Evolutionary conservation across 2,888 invertebrate genomes (phyloP), one percentile per base, ranked within the genome.

Genomic region (Pyrgus malvae): DNA sequence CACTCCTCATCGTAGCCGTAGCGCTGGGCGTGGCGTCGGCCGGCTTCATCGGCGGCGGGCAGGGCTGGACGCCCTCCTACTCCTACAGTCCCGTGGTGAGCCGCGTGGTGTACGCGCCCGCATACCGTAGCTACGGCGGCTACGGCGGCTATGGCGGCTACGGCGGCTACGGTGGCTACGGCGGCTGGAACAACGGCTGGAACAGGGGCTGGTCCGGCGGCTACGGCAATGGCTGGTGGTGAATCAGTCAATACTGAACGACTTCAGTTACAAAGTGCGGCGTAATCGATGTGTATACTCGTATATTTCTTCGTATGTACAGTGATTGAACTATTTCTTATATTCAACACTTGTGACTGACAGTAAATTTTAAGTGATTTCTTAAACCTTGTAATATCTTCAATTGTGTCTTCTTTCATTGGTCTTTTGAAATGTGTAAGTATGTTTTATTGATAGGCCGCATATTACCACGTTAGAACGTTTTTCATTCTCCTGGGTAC

Each of bases 11-110:
- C 35, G 27, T 69, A 42, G 61, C 58, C n/a, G 59, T 65, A 16
- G 54, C 62, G 21, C 48, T 68, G 35, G 46, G 65, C 48, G 50
- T 64, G 23, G 71, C 69, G n/a, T 68, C 75, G 0, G 83, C 81
- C 0, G 80, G 81, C 42, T 67, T 69, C 66, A 55, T 70, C 58
- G 16, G 65, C 68, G n/a, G 80, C 74, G 77, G 79, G 38, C 58
- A 21, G 40, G 55, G 61, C 41, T 65, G 61, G 55, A 16, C 55
- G 0, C 51, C 58, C 62, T 35, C 53, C 42, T 51, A 46, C 12
- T 35, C n/a, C n/a, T n/a, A n/a, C n/a, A n/a, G n/a, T n/a, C n/a
- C n/a, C n/a, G n/a, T n/a, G n/a, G n/a, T n/a, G n/a, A 48, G 8
- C 56, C 56, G n/a, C 12, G 54, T 50, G 46, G 50, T 59, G 11